Base-by-base conservation (phyloP, 1,140 invertebrate genomes). In the Cydia strobilella region DNA sequence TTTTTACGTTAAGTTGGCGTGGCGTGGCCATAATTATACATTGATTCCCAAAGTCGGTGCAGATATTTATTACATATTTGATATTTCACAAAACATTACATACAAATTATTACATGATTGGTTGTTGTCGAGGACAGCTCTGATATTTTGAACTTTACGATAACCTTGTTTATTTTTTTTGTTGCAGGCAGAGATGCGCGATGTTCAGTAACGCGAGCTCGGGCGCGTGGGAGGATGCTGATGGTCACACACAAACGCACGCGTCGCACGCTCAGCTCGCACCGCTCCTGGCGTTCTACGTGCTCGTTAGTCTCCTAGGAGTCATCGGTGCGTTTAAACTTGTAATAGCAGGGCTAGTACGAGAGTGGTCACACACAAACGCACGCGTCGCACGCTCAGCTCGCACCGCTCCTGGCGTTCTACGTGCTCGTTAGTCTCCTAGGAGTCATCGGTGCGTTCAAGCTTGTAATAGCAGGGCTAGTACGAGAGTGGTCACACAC, bases 341-440 rank as follows among this genome's bases (percentile, higher is more conserved):
- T 51, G 59, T 13, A 42, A 42, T 42, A 25, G n/a, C n/a, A n/a
- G n/a, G n/a, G n/a, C n/a, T n/a, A n/a, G n/a, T n/a, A n/a, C n/a
- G 25, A 27, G 25, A 3, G 25, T 27, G 3, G 51, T 5, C 51
- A 13, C 51, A 54, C 4, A 13, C 51, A 59, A 42, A 80, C 80
- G 72, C 85, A 83, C 76, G 80, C 82, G 71, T 80, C 79, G 76
- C 84, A 84, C 62, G 83, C 82, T 9, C 77, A 81, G 45, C 78
- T 92, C 54, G 85, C 87, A 27, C 80, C 88, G 27, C 85, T 93
- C 23, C 82, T 91, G 31, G 85, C 84, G 23, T 83, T 92, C 15
- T 93, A 93, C 80, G 86, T 89, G 27, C 80, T 93, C 63, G 87
- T 93, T 20, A 86, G 89, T 18, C 79, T 91, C 72, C 84, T 93